A percentile compares a stretch with the other conserved stretches of the same genome.
Conservation (phyloP, 2,888 invertebrate species). For the Eupithecia centaureata region DNA sequence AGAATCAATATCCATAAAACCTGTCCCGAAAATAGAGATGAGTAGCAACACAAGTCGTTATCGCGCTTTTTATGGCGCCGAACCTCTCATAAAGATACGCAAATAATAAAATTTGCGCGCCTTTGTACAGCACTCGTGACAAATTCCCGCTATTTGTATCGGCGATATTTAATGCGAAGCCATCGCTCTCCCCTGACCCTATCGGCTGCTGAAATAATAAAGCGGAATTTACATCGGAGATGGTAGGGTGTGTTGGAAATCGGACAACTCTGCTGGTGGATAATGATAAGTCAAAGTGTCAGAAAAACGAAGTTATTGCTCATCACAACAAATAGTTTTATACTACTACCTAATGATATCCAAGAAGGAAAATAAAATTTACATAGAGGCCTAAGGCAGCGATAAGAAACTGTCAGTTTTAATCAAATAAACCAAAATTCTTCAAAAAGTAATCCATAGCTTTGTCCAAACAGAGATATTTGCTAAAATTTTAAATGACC, state of each 20-base stretch:
- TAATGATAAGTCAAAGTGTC: background rate
- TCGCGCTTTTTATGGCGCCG: conserved; percentile 68
- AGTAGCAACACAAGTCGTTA: conserved; percentile 62
- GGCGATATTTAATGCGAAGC: conserved; percentile 19
- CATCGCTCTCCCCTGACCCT: conserved; percentile 18
- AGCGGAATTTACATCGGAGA: background rate
- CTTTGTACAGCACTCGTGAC: conserved; percentile 40
- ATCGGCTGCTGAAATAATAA: background rate
- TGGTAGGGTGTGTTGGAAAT: background rate
- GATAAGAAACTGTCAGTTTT: no score
- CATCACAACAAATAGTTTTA: no score
- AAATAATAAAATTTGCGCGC: conserved; percentile 44
- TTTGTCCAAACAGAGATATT: background rate
- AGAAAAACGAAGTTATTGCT: background rate
- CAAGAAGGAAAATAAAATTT: no score
- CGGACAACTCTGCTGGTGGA: background rate
- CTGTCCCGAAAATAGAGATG: conserved; percentile 40
- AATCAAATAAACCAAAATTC: no score
- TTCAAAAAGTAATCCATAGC: background rate
- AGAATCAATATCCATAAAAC: conserved; percentile 41
- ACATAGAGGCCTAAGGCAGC: no score
- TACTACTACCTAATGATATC: background rate
- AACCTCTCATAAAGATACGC: conserved; percentile 71
- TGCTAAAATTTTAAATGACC: background rate
- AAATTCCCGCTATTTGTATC: conserved; percentile 33